These are phyloP conservation scores for Seira sanloemensis DNA, from an alignment of 2,888 invertebrate genomes.

Conservation along the genomic window DNA sequence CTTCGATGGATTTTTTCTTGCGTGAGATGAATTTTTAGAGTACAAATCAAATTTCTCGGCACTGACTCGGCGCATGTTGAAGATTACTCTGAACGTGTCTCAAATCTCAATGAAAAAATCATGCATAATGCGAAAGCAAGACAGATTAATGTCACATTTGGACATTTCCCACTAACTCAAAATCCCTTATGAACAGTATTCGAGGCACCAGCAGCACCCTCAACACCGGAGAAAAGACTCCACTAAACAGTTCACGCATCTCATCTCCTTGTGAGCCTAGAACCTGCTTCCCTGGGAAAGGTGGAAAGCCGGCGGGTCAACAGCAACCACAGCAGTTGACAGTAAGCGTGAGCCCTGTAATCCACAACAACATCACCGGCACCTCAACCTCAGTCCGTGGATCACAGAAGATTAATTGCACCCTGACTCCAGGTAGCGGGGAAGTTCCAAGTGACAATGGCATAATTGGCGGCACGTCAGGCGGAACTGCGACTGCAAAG, in stretches of 20 bases:
- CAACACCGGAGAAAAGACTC: neutral
- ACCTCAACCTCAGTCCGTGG: neutral
- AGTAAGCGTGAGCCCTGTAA: neutral
- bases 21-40: too few relatives aligned
- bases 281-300: neutral
- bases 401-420: neutral
- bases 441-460: slow-evolving; percentile 2
- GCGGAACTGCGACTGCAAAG: neutral
- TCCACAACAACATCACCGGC: slow-evolving; percentile 6
- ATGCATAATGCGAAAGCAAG: neutral
- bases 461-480: neutral
- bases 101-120: neutral
- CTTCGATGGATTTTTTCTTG: too few relatives aligned
- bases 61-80: too few relatives aligned
- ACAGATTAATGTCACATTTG: neutral
- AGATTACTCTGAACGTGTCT: neutral
- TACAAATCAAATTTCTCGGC: too few relatives aligned
- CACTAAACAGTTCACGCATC: neutral
- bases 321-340: neutral
- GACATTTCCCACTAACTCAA: neutral
- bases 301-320: neutral
- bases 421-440: neutral
- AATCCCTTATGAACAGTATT: slow-evolving; percentile 31
- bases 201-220: slow-evolving; percentile 19
- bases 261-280: neutral